Base-by-base conservation (phyloP, 1,140 invertebrate species). In the Nymphalis io region DNA sequence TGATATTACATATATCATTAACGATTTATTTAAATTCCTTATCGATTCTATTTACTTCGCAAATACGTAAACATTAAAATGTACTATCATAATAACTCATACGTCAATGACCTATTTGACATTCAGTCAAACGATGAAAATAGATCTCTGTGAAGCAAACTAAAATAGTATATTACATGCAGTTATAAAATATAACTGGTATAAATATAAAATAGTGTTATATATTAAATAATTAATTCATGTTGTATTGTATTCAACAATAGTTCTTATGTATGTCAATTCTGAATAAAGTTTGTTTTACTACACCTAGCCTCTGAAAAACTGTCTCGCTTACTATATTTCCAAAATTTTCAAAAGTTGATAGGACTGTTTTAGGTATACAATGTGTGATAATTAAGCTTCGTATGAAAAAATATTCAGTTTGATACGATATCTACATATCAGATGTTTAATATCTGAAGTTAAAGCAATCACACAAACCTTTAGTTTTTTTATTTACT, bases 371-470 rank as follows among this genome's bases (percentile, higher is more conserved):
- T 15, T 15, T 42, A 51, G 10, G 11, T 21, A 1, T 20, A 6
- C 6, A 12, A 46, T 8, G n/a, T 20, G 20, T 21, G 16, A 12
- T 51, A 18, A 20, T 3, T 16, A 51, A 51, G 20, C 8, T 12
- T 20, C 20, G 10, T 10, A 51, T 51, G 16, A 20, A 51, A 20
- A 51, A 61, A 21, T 44, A 44, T 53, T 63, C 20, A 51, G 33
- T 39, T 1, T 63, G 46, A 63, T 63, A 63, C 13, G 60, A 20
- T 63, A 63, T 63, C 60, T 33, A 16, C 42, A 20, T 63, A 63
- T 51, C 60, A 40, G 20, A 12, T 51, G n/a, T 13, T 51, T 62
- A n/a, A n/a, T n/a, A 62, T 53, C 60, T 51, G 23, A 13, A 61
- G 60, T n/a, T 21, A 51, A 39, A 23, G 13, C 27, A 62, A 61